Conservation (phyloP, 2,797 vertebrate genomes). For the Pangasius krempfi region DNA sequence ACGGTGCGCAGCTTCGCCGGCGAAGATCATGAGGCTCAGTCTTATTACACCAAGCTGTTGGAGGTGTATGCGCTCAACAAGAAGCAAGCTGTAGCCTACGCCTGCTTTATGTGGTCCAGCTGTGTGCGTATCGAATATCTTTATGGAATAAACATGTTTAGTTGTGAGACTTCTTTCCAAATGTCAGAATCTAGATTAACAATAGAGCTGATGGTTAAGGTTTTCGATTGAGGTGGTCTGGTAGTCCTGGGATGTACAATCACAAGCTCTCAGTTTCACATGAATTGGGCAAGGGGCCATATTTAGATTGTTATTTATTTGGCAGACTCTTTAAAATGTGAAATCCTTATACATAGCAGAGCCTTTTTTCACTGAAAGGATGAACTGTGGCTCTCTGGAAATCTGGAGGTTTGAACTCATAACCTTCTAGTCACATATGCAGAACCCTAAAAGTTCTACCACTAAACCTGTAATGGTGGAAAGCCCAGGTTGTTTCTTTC, state of each 20-base stretch:
- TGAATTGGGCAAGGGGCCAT: no score
- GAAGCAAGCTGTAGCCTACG: constrained; percentile 87
- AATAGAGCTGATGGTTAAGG: no score
- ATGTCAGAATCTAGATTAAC: background rate
- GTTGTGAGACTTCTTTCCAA: background rate
- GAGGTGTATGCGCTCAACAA: constrained; percentile 88
- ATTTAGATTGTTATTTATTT: no score
- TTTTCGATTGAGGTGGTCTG: no score
- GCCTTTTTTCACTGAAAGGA: background rate
- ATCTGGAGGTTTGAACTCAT: background rate
- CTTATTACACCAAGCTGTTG: constrained; percentile 81
- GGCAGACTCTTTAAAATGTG: no score
- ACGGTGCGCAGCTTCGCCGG: constrained; percentile 94
- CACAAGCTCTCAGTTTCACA: no score
- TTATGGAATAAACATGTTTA: background rate
- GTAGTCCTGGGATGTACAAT: no score
- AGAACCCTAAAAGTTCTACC: background rate
- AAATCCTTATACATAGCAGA: no score
- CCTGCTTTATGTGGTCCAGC: constrained; percentile 90
- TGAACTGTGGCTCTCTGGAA: background rate
- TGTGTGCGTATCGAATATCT: constrained; percentile 74
- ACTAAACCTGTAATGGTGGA: background rate
- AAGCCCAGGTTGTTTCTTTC: background rate
- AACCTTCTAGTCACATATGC: background rate
- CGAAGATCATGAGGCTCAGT: constrained; percentile 81